These are phyloP conservation scores for Digitonthophagus gazella DNA, from an alignment of 2,888 invertebrate species.

Conservation along the genomic window DNA sequence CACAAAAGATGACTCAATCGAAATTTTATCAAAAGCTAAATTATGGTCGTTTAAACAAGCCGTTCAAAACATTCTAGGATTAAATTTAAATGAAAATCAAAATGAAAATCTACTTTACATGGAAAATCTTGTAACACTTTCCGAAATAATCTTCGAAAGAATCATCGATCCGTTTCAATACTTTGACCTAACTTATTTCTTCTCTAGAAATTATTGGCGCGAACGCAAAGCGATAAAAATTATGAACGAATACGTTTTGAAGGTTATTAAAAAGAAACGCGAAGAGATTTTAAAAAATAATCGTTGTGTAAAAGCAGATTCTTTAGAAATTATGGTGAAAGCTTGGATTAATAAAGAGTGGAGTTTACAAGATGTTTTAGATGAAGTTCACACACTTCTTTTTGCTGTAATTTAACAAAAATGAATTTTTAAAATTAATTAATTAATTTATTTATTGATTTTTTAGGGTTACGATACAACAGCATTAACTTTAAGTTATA, in stretches of 20 bases:
- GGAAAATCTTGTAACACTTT: neutral
- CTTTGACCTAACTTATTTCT: neutral
- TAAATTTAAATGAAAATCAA: no score
- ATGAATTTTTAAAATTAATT: neutral
- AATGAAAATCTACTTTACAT: neutral
- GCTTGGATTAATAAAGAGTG: neutral
- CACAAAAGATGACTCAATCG: slow-evolving; percentile 34
- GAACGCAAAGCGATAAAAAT: no score
- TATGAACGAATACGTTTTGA: neutral
- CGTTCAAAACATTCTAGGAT: no score
- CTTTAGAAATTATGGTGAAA: no score
- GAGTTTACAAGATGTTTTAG: neutral
- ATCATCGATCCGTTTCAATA: neutral
- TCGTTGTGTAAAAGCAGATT: no score
- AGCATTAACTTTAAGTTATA: neutral
- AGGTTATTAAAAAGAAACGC: neutral
- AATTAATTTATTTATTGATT: neutral
- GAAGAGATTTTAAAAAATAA: neutral
- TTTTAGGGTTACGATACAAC: neutral
- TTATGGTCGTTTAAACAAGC: slow-evolving; percentile 42
- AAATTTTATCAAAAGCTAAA: slow-evolving; percentile 51
- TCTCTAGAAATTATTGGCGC: neutral
- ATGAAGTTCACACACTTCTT: neutral
- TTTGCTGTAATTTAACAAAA: neutral
- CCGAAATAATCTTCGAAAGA: neutral